Evolutionary conservation across 2,113 vertebrate genomes (phyloP).

Genomic region (Sinocyclocheilus grahami): DNA sequence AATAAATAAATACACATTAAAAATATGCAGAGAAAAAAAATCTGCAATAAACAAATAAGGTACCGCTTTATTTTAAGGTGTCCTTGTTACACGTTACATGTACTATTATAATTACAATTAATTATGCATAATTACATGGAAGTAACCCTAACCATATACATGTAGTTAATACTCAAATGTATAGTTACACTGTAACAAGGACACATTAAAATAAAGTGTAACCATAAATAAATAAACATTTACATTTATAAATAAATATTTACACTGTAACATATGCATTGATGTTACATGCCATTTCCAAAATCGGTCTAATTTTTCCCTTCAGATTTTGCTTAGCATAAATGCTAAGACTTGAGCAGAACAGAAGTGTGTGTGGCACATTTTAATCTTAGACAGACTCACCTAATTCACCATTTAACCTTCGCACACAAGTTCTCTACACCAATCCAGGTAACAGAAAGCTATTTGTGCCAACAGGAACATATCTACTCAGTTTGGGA

Average conservation of each 20-base stretch:
- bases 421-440: background rate
- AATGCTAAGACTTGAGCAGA: background rate
- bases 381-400: background rate
- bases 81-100: no score
- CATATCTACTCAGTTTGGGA: background rate
- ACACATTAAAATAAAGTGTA: no score
- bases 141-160: no score
- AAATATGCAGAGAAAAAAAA: no score
- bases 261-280: background rate
- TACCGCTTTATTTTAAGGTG: no score
- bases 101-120: no score
- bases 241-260: background rate
- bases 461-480: slow-evolving; percentile 7
- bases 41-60: no score
- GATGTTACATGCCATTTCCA: background rate
- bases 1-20: no score
- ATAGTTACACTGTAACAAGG: no score
- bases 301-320: background rate
- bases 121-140: no score
- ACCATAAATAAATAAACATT: no score
- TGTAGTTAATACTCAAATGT: no score
- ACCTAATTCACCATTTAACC: background rate
- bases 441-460: background rate
- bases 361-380: background rate
- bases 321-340: background rate